Evolutionary conservation across 2,113 vertebrate species (phyloP), one percentile per base, ranked within the genome.

Genomic region (Hemichromis elongatus): DNA sequence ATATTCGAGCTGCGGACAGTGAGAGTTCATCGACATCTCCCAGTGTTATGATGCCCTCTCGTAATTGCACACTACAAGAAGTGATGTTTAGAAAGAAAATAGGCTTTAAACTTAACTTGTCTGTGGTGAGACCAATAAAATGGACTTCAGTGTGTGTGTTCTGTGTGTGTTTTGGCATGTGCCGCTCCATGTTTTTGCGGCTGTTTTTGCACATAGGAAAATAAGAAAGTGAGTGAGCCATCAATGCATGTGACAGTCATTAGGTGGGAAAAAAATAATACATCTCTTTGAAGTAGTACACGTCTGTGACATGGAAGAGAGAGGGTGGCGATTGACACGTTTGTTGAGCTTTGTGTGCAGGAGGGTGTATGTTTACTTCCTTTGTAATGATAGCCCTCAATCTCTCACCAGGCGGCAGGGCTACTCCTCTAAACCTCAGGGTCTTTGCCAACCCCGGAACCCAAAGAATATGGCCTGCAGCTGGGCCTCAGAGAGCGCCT

Each of bases 81-180:
- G 89, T 77, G 40, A 87, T 90, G 86, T 93, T 92, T 92, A 63
- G 80, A 92, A 37, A 88, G 90, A 91, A 91, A 92, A 91, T 80
- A 93, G 1, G 66, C 79, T 84, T 86, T 80, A 83, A 81, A 85
- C 85, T 88, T 83, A 21, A 93, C 85, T 91, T 88, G 89, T 87
- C 80, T 86, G 90, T 90, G 88, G 92, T 47, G 52, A 84, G 61
- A 84, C 82, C 84, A 83, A 78, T 86, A 79, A 83, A 90, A 82
- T 9, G 2, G 42, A 83, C 11, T 4, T 33, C 10, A n/a, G 54
- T 73, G 70, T 88, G 83, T 77, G 83, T 33, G 87, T 30, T 77
- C 10, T 52, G 35, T 77, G 83, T 85, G n/a, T 80, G 42, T 73
- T 24, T 40, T 79, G 35, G 37, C 6, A 5, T 21, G 35, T 55